A percentile compares a stretch with the other conserved stretches of the same genome.
Conservation (phyloP, 2,113 vertebrate genomes). For the Thalassarche chlororhynchos region DNA sequence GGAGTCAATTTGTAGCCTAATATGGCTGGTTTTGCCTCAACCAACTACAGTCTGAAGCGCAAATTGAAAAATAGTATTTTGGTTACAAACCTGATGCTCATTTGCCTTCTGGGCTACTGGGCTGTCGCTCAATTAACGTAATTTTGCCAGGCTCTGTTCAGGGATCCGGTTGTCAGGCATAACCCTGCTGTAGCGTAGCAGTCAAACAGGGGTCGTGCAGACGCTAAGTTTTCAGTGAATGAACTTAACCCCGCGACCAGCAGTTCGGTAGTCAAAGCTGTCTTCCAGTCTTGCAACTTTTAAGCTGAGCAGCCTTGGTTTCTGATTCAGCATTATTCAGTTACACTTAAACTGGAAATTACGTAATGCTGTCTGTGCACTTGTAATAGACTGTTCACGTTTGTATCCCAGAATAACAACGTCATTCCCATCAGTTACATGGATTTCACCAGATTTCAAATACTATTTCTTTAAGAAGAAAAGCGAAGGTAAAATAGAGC, state of each 20-base stretch:
- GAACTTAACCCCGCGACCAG: not conserved
- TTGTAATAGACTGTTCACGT: not conserved
- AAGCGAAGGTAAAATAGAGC: not conserved
- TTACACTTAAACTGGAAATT: too few relatives aligned
- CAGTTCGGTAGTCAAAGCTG: too few relatives aligned
- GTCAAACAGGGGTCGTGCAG: not conserved
- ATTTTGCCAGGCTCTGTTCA: too few relatives aligned
- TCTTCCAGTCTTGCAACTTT: not conserved
- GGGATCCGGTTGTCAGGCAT: fast-evolving
- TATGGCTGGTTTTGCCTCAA: not conserved
- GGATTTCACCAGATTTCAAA: not conserved
- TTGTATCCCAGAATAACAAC: not conserved
- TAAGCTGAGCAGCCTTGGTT: not conserved
- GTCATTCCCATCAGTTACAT: not conserved
- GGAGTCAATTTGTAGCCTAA: too few relatives aligned
- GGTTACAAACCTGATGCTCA: fast-evolving
- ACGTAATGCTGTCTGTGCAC: fast-evolving
- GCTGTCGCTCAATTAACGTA: fast-evolving
- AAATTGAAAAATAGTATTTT: fast-evolving
- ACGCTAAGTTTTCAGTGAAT: too few relatives aligned
- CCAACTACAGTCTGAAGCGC: not conserved
- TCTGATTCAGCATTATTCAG: fast-evolving
- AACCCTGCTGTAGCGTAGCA: too few relatives aligned
- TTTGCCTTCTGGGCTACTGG: not conserved
- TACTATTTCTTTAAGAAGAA: not conserved